phyloP scores from a whole-genome alignment of 2,113 vertebrate genomes.

The Silurus glanis region DNA sequence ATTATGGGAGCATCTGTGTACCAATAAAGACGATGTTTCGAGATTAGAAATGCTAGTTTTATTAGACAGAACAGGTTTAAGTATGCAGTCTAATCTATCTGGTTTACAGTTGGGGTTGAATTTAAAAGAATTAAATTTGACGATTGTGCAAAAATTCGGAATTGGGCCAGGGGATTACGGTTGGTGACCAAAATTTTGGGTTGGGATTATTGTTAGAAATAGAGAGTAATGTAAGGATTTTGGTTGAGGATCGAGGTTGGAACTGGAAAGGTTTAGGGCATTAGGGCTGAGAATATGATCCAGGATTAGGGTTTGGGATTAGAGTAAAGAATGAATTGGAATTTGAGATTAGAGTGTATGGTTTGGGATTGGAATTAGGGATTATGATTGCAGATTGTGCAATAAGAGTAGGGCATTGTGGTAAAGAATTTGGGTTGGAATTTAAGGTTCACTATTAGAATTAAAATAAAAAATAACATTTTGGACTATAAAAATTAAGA shows the following conservation, averaged over 20 bases:
- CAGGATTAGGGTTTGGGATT: background rate
- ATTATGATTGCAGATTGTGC: background rate
- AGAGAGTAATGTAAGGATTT: background rate
- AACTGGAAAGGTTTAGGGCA: background rate
- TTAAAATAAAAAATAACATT: no score
- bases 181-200: background rate
- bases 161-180: background rate
- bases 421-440: background rate
- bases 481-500: no score
- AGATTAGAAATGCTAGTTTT: background rate
- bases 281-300: background rate
- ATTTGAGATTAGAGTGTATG: background rate
- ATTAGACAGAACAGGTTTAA: no score
- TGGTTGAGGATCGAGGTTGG: background rate
- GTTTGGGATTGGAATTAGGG: background rate
- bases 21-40: no score
- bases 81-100: no score
- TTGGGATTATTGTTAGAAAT: background rate
- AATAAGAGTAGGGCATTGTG: no score
- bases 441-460: no score
- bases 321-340: background rate
- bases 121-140: background rate
- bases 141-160: background rate
- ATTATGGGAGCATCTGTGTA: no score
- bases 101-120: background rate